Conservation (phyloP, 1,140 invertebrate genomes). For the Anoplophora glabripennis region DNA sequence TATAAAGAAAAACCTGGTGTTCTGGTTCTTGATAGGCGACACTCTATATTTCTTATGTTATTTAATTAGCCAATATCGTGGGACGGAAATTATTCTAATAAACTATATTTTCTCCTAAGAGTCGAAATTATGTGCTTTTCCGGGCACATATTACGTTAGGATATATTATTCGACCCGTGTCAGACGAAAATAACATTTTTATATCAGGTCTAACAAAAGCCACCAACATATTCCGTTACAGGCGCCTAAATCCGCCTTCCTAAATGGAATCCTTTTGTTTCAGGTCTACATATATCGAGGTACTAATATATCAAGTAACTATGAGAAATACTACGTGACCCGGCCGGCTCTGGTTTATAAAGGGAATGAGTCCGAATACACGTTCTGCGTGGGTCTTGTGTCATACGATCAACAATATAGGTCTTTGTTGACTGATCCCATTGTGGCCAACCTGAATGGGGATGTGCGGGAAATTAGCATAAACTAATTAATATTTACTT, state of each 20-base stretch:
- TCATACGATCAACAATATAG: slow-evolving; percentile 26
- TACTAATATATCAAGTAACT: slow-evolving; percentile 21
- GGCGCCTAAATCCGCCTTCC: background rate
- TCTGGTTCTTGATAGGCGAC: no score
- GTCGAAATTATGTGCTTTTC: background rate
- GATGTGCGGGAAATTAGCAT: slow-evolving; percentile 5
- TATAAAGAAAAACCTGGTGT: no score
- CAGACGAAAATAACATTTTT: background rate
- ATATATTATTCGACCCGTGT: background rate
- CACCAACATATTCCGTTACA: background rate
- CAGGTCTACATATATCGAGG: slow-evolving; percentile 35
- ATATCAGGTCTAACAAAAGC: background rate
- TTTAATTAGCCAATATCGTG: no score
- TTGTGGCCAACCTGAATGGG: slow-evolving; percentile 11
- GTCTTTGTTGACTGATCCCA: slow-evolving; percentile 13
- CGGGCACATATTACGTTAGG: background rate
- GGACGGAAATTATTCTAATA: background rate
- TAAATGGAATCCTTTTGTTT: slow-evolving; percentile 2
- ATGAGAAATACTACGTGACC: slow-evolving; percentile 31
- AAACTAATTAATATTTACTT: no score
- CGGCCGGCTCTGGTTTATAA: slow-evolving; percentile 34
- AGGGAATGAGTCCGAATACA: slow-evolving; percentile 35
- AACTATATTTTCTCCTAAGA: background rate
- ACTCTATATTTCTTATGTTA: no score
- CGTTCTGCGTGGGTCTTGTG: slow-evolving; percentile 34